Evolutionary conservation across 2,797 vertebrate genomes (phyloP).

Genomic region (Cryptoblepharus egeriae): DNA sequence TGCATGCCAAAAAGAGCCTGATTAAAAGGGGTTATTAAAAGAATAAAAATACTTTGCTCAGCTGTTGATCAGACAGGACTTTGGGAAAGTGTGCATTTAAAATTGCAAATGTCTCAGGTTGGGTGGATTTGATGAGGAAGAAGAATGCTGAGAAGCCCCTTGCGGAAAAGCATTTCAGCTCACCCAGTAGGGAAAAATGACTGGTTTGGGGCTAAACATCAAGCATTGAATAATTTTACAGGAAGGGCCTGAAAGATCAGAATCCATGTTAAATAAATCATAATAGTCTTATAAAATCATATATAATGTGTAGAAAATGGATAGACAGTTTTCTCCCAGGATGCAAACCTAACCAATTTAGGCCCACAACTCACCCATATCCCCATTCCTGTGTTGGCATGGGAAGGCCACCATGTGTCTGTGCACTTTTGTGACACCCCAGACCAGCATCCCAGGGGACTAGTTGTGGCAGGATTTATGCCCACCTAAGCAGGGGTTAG

Average conservation of each 20-base stretch:
- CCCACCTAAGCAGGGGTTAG: too few species aligned
- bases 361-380: too few species aligned
- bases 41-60: neutral
- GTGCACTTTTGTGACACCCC: too few species aligned
- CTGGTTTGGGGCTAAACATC: neutral
- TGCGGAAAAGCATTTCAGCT: neutral
- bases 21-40: slow-evolving; percentile 35
- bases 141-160: neutral
- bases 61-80: neutral
- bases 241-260: neutral
- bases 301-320: neutral
- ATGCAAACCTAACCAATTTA: too few species aligned
- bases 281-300: neutral
- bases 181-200: neutral
- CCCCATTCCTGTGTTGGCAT: too few species aligned
- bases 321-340: neutral
- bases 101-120: neutral
- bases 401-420: too few species aligned
- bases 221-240: neutral
- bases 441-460: too few species aligned
- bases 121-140: neutral
- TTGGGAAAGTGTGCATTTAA: slow-evolving; percentile 9
- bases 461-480: too few species aligned
- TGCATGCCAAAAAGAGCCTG: slow-evolving; percentile 13
- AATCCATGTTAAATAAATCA: neutral